Evolutionary conservation across 1,140 invertebrate genomes (phyloP).

Genomic region (Colletes gigas): DNA sequence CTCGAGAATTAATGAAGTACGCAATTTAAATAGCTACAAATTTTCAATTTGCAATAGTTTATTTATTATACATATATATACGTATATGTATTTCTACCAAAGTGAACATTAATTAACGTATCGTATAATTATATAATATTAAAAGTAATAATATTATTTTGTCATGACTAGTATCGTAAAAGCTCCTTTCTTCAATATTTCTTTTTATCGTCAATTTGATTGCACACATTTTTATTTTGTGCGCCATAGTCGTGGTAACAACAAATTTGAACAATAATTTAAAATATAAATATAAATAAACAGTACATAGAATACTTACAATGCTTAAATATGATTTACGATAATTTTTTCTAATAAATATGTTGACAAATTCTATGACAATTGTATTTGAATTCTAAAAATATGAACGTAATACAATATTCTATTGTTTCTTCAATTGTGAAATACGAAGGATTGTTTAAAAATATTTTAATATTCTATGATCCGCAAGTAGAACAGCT

Average conservation of each 20-base stretch:
- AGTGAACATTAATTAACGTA: slow-evolving; percentile 38
- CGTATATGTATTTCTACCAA: slow-evolving; percentile 30
- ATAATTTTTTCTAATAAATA: not conserved
- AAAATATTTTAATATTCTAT: slow-evolving; percentile 27
- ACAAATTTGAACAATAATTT: not conserved
- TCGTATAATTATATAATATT: slow-evolving; percentile 23
- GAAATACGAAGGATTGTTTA: slow-evolving; percentile 10
- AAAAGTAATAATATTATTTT: slow-evolving; percentile 17
- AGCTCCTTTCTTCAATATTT: slow-evolving; percentile 8
- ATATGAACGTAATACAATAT: slow-evolving; percentile 1
- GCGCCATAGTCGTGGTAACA: not conserved
- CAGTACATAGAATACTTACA: too few species aligned
- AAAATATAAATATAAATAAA: not conserved
- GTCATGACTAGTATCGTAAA: slow-evolving; percentile 32
- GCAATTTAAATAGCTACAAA: too few species aligned
- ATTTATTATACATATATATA: slow-evolving; percentile 27
- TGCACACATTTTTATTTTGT: not conserved
- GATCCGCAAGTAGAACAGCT: slow-evolving; percentile 46
- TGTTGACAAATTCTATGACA: not conserved
- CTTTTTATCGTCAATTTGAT: not conserved
- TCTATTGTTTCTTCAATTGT: not conserved
- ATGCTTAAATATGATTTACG: not conserved
- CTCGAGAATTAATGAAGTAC: too few species aligned
- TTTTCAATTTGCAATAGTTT: slow-evolving; percentile 17
- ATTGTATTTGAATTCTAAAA: not conserved